Conservation (phyloP, 35 echinoderm and acorn worm genomes). For the Ophioderma brevispina region DNA sequence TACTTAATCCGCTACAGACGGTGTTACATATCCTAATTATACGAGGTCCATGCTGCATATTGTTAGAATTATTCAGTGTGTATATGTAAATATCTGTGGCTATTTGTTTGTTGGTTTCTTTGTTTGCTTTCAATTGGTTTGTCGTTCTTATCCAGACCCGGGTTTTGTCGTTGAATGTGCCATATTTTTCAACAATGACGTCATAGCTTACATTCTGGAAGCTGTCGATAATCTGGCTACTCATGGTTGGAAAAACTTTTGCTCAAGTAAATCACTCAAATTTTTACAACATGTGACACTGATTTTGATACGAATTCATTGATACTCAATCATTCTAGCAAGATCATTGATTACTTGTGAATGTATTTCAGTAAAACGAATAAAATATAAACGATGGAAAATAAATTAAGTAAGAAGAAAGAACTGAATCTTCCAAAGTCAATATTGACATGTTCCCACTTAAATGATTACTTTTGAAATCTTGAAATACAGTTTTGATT, state of each 20-base stretch:
- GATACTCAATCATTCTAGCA: too few relatives aligned
- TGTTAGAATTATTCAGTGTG: too few relatives aligned
- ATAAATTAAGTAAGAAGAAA: too few relatives aligned
- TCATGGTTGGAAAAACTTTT: conserved; percentile 83
- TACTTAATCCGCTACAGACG: too few relatives aligned
- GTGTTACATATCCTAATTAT: too few relatives aligned
- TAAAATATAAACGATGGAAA: not conserved
- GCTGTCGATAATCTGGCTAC: conserved; percentile 79
- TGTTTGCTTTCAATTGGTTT: not conserved
- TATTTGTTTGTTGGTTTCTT: too few relatives aligned
- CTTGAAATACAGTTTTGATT: too few relatives aligned
- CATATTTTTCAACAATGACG: conserved; percentile 88
- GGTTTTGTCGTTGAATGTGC: conserved; percentile 90
- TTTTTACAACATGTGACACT: not conserved
- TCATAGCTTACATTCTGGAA: conserved; percentile 78
- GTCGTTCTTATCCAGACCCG: conserved; percentile 60
- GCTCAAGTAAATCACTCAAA: conserved; percentile 69
- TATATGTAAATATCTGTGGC: too few relatives aligned
- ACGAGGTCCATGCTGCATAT: too few relatives aligned
- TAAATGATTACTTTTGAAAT: too few relatives aligned
- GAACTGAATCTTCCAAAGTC: too few relatives aligned
- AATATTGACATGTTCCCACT: too few relatives aligned
- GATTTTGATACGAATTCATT: not conserved
- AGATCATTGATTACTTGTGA: not conserved
- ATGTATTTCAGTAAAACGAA: not conserved